phyloP scores from a whole-genome alignment of 2,888 invertebrate species.

The Cremastinae sp. region DNA sequence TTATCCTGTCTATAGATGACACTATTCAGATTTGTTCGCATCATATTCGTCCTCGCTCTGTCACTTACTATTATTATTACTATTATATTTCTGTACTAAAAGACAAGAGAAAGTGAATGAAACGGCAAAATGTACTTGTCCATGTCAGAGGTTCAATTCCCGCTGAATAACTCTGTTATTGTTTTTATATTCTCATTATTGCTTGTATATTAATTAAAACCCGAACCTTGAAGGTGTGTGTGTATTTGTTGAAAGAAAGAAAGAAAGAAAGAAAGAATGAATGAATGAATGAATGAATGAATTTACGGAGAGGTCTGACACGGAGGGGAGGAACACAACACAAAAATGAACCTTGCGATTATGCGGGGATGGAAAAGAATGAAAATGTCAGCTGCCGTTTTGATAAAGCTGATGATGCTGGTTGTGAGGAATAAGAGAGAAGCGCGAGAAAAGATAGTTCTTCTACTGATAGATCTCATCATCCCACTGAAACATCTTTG shows the following conservation, averaged over 20 bases:
- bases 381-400: constrained; percentile 56
- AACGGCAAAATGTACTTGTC: too few relatives aligned
- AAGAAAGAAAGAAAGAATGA: constrained; percentile 19
- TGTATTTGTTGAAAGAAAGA: constrained; percentile 44
- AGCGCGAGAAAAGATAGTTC: constrained; percentile 54
- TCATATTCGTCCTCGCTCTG: too few relatives aligned
- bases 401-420: constrained; percentile 15
- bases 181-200: constrained; percentile 42
- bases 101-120: too few relatives aligned
- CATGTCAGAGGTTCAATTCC: too few relatives aligned
- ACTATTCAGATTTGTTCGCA: too few relatives aligned
- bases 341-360: constrained; percentile 28
- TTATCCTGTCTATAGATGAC: too few relatives aligned
- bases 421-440: constrained; percentile 34
- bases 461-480: too few relatives aligned
- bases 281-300: constrained; percentile 1
- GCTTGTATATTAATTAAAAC: too few relatives aligned
- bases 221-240: constrained; percentile 51
- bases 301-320: too few relatives aligned
- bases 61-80: too few relatives aligned
- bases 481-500: constrained; percentile 72
- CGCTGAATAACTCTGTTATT: constrained; percentile 39
- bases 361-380: constrained; percentile 33
- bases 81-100: too few relatives aligned
- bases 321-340: constrained; percentile 11